Conservation (phyloP, 2,888 invertebrate species). For the Hypolimnas misippus region DNA sequence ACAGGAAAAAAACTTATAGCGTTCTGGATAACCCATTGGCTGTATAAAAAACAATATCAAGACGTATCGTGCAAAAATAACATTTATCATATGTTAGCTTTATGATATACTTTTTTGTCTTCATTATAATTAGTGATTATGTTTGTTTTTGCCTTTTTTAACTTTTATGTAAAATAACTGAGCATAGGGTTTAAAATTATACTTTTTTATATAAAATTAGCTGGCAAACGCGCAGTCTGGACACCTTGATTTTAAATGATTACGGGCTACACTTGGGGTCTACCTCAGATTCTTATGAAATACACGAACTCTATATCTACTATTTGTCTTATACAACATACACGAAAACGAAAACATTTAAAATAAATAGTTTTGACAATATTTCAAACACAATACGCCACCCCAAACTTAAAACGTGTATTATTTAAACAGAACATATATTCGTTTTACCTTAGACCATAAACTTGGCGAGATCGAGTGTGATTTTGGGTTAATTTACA, state of each 20-base stretch:
- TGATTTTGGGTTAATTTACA: slow-evolving; percentile 61
- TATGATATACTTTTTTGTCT: slow-evolving; percentile 13
- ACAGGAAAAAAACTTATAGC: slow-evolving; percentile 24
- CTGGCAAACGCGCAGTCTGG: too few relatives aligned
- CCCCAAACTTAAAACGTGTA: too few relatives aligned
- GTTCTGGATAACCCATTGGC: slow-evolving; percentile 7
- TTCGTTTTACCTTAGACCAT: slow-evolving; percentile 29
- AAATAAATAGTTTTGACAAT: too few relatives aligned
- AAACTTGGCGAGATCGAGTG: slow-evolving; percentile 38
- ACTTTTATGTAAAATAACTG: neutral
- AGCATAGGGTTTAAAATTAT: neutral
- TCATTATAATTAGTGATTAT: neutral
- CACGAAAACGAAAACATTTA: too few relatives aligned
- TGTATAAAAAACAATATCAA: slow-evolving; percentile 8
- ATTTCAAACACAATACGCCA: too few relatives aligned
- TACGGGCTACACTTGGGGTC: too few relatives aligned
- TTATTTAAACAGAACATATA: too few relatives aligned
- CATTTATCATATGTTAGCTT: slow-evolving; percentile 18
- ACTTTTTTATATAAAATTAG: too few relatives aligned
- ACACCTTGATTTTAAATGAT: too few relatives aligned
- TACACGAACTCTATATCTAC: too few relatives aligned
- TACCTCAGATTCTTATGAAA: too few relatives aligned
- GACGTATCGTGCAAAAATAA: slow-evolving; percentile 13
- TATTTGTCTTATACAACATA: too few relatives aligned
- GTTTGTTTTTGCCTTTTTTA: neutral